A percentile compares a stretch with the other conserved stretches of the same genome.
phyloP scores from a whole-genome alignment of 2,113 vertebrate species.

The Rhinogobius similis region DNA sequence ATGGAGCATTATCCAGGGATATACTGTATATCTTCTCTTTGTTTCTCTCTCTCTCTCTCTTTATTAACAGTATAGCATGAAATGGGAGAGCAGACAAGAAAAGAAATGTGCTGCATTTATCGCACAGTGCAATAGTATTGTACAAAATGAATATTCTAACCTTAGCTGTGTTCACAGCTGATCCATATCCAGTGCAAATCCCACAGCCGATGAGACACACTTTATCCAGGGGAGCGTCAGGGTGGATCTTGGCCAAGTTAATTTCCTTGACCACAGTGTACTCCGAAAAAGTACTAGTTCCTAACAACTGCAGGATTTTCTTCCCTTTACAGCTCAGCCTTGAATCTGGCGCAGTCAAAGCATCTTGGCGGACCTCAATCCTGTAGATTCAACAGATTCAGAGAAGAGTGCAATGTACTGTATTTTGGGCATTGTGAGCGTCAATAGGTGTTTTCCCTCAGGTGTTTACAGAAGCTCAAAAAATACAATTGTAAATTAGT shows the following conservation, averaged over 20 bases:
- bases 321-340: constrained; percentile 83
- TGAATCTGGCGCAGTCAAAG: constrained; percentile 73
- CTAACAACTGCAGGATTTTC: constrained; percentile 79
- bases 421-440: background rate
- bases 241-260: constrained; percentile 75
- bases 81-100: no score
- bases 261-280: constrained; percentile 83
- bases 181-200: constrained; percentile 83
- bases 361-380: constrained; percentile 34
- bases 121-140: no score
- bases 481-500: no score
- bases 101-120: no score
- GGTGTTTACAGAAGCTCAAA: no score
- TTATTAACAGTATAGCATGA: no score
- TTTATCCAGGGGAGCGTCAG: constrained; percentile 81
- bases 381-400: constrained; percentile 29
- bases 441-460: no score
- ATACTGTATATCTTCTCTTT: no score
- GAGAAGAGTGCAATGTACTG: background rate
- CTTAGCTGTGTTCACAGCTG: constrained; percentile 84
- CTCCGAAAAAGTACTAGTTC: constrained; percentile 84
- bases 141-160: constrained; percentile 43
- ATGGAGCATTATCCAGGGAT: no score
- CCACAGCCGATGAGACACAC: constrained; percentile 83
- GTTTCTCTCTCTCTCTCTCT: no score